These are phyloP conservation scores for Catharus minimus DNA, from an alignment of 2,113 vertebrate genomes.

Conservation along the genomic window DNA sequence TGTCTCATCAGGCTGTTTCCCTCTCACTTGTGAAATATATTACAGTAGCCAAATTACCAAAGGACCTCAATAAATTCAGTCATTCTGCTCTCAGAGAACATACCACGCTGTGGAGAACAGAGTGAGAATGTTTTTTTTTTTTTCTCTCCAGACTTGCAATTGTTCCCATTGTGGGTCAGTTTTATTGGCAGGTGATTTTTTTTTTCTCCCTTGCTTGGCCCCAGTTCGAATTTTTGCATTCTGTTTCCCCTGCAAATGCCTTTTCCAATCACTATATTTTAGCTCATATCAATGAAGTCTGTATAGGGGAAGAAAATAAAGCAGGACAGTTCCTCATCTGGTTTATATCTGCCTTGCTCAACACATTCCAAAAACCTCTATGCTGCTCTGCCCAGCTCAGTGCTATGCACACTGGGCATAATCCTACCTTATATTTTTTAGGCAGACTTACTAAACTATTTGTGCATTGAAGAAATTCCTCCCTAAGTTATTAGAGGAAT, in stretches of 20 bases:
- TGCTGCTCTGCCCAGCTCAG: neutral
- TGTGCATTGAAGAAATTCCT: neutral
- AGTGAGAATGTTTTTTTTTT: neutral
- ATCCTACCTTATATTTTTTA: neutral
- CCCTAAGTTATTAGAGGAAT: neutral
- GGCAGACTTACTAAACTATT: neutral
- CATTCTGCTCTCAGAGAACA: constrained; percentile 22
- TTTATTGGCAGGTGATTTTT: constrained; percentile 28
- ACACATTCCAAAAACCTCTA: neutral
- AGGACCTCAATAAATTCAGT: constrained; percentile 58
- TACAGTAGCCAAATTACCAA: constrained; percentile 56
- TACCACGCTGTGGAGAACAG: constrained; percentile 38
- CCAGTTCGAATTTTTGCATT: constrained; percentile 9
- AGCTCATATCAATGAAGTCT: neutral
- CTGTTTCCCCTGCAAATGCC: neutral
- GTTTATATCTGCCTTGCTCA: neutral
- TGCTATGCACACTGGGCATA: neutral
- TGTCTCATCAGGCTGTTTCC: constrained; percentile 23
- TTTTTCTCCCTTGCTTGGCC: neutral
- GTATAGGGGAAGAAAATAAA: neutral
- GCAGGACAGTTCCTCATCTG: neutral
- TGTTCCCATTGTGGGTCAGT: constrained; percentile 28
- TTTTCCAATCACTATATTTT: neutral
- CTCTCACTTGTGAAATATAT: constrained; percentile 58
- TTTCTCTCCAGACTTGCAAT: neutral